Conservation (phyloP, 2,797 vertebrate genomes). For the Trematomus bernacchii region DNA sequence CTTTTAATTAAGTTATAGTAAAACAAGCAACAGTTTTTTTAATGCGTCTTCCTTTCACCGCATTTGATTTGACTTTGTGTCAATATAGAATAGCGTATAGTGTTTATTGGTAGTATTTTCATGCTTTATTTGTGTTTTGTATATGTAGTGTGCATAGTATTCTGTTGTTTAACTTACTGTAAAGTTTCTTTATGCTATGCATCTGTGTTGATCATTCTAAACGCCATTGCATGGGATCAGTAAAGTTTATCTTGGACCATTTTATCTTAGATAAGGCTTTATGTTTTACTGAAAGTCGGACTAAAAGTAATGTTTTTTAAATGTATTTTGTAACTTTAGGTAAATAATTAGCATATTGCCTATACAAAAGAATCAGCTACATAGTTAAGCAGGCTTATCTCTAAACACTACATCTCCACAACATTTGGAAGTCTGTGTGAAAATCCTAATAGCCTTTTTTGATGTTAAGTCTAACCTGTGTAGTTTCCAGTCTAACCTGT, state of each 20-base stretch:
- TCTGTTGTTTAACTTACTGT: not conserved
- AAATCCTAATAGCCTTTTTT: slow-evolving; percentile 30
- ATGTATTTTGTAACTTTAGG: not conserved
- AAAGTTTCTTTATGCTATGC: not conserved
- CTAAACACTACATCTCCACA: slow-evolving; percentile 23
- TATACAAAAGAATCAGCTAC: not conserved
- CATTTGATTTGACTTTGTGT: not conserved
- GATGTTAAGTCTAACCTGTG: slow-evolving; percentile 22
- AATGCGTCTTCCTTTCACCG: not conserved
- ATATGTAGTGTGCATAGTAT: not conserved
- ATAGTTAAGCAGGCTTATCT: not conserved
- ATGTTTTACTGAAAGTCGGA: not conserved
- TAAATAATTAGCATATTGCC: not conserved
- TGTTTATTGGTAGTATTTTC: not conserved
- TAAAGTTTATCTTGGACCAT: not conserved
- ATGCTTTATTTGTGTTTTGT: not conserved
- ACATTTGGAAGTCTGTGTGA: slow-evolving; percentile 28
- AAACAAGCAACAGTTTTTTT: not conserved
- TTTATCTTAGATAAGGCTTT: not conserved
- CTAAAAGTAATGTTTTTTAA: not conserved
- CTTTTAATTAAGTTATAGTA: not conserved
- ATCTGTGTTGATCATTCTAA: not conserved
- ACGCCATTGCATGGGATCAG: not conserved
- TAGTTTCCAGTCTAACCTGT: slow-evolving; percentile 61
- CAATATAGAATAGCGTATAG: too few relatives aligned